Conservation (phyloP, 1,140 invertebrate genomes). For the Phymorhynchus buccinoides region DNA sequence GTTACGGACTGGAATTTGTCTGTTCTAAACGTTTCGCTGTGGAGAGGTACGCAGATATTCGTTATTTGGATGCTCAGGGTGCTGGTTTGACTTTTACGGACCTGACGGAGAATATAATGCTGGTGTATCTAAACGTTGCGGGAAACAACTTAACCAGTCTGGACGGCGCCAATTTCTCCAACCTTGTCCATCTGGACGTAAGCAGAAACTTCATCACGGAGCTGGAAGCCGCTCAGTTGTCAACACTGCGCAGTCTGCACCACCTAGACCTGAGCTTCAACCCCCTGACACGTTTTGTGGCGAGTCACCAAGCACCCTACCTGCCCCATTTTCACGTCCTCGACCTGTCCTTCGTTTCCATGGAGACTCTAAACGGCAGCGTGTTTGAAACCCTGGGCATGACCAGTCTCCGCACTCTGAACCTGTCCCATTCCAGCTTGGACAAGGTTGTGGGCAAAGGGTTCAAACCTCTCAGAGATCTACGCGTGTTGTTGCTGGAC, state of each 20-base stretch:
- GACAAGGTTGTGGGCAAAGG: not conserved
- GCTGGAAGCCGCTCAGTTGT: not conserved
- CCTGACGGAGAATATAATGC: not conserved
- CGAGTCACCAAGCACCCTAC: not conserved
- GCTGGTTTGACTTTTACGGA: constrained; percentile 7
- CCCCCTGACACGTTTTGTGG: not conserved
- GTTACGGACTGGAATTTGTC: constrained; percentile 1
- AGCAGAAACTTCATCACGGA: not conserved
- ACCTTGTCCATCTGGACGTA: constrained; percentile 2
- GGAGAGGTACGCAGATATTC: not conserved
- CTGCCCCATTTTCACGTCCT: not conserved
- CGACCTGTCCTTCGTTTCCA: not conserved
- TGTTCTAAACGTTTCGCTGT: not conserved
- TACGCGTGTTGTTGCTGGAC: constrained; percentile 20
- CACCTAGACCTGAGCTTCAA: not conserved
- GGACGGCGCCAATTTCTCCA: not conserved
- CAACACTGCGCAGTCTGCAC: not conserved
- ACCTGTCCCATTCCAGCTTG: constrained; percentile 15
- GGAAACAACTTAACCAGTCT: not conserved
- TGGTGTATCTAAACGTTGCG: constrained; percentile 22
- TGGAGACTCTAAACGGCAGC: not conserved
- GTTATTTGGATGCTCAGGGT: not conserved
- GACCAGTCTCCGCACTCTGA: constrained; percentile 29
- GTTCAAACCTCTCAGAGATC: constrained; percentile 8
- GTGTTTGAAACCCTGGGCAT: not conserved